Percentiles rank a stretch among this genome's conserved stretches.
Conservation (phyloP, 2,888 invertebrate genomes). For the Catocala nupta region DNA sequence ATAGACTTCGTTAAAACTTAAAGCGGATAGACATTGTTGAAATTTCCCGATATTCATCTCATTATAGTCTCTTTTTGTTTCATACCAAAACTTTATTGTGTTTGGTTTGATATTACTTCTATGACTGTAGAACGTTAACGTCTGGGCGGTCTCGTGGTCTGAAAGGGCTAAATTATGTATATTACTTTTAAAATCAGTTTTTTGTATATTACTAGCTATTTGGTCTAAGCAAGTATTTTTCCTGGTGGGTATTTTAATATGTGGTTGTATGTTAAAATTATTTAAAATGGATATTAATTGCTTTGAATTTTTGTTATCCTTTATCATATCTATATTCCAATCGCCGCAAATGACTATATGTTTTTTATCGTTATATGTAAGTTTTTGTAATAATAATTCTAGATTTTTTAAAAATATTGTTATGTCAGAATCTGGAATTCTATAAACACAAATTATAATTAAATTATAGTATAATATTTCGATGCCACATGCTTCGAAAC, state of each 20-base stretch:
- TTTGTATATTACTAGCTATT: conserved; percentile 3
- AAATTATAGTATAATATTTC: too few relatives aligned
- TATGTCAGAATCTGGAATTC: too few relatives aligned
- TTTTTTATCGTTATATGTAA: too few relatives aligned
- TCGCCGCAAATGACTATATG: not conserved
- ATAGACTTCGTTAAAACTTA: conserved; percentile 3
- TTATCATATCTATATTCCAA: not conserved
- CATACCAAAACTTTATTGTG: too few relatives aligned
- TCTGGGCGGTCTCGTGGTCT: conserved; percentile 1
- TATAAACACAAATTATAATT: too few relatives aligned
- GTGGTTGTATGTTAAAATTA: too few relatives aligned
- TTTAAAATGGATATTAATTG: too few relatives aligned
- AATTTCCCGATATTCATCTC: not conserved
- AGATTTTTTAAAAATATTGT: too few relatives aligned
- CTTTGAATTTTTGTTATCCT: too few relatives aligned
- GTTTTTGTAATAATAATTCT: too few relatives aligned
- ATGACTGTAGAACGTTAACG: not conserved
- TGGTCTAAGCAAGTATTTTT: not conserved
- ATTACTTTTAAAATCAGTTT: not conserved
- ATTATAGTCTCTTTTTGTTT: not conserved
- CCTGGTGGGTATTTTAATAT: too few relatives aligned
- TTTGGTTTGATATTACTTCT: not conserved
- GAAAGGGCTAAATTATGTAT: conserved; percentile 4
- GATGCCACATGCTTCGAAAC: too few relatives aligned
- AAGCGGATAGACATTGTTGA: not conserved